Base-by-base conservation (phyloP, 2,797 vertebrate species). In the Pelodytes ibericus region DNA sequence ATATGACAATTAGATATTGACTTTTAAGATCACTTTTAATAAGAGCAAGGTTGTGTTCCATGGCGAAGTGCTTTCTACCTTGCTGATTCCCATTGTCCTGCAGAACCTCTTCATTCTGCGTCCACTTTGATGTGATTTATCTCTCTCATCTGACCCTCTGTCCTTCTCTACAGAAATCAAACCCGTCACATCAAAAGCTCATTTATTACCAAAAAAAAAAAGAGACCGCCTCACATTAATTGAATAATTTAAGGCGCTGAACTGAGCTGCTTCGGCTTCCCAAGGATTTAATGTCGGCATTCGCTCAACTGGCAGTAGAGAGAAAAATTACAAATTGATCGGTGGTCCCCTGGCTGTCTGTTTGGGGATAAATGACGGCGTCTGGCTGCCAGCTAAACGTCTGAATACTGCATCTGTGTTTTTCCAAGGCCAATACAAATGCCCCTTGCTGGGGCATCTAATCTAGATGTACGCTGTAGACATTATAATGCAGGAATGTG, bases 271-370 rank as follows among this genome's bases (percentile, higher is more conserved):
- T 67, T 67, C 44, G 41, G 70, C 63, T 78, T 67, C 75, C 69
- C 62, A 61, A 78, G 75, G 75, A 78, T 78, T 78, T 78, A 78
- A 78, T 78, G 75, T 72, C 75, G 69, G 22, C 75, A 44, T 77
- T 77, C 61, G 26, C 68, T 72, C 61, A 72, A 77, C 75, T 78
- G 75, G 75, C 75, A 78, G 75, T 63, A 61, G 62, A 78, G 70
- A 72, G 69, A 78, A 78, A 78, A 78, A 78, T 78, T 72, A 78
- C 75, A 78, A 78, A 78, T 78, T 78, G 75, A 78, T 78, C 75
- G 75, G 75, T 78, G 75, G 75, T 78, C 69, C 75, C 75, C 69
- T 67, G 75, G 75, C 75, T 72, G 75, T 78, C 75, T 78, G 75
- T 72, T 78, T 72, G 30, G 62, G 69, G 56, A 78, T 78, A 78